Evolutionary conservation across 2,113 vertebrate genomes (phyloP).

Genomic region (Geococcyx californianus): DNA sequence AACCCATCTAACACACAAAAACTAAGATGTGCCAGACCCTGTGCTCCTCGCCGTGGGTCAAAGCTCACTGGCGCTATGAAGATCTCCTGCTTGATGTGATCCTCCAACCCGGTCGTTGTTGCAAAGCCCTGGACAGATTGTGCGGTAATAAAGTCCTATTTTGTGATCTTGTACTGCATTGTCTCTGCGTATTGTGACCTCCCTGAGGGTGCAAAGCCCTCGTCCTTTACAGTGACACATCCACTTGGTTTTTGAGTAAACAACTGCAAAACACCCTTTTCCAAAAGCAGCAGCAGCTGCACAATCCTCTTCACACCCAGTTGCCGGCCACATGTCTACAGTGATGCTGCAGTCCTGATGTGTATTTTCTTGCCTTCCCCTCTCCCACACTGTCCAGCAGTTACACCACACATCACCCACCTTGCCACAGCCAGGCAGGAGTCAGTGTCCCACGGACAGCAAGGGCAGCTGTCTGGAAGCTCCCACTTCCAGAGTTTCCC

Average conservation of each 20-base stretch:
- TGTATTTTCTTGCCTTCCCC: fast-evolving
- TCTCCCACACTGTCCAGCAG: not conserved
- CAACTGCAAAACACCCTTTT: not conserved
- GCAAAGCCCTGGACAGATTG: too few species aligned
- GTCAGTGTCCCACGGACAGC: fast-evolving
- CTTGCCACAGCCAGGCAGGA: fast-evolving
- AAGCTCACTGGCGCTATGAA: too few species aligned
- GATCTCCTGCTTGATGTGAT: too few species aligned
- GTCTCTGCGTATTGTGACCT: too few species aligned
- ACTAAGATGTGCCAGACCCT: too few species aligned
- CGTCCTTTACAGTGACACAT: not conserved
- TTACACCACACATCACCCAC: fast-evolving
- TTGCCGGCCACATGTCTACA: fast-evolving
- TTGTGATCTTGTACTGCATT: too few species aligned
- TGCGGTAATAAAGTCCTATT: too few species aligned
- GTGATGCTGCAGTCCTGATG: not conserved
- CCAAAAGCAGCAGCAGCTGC: not conserved
- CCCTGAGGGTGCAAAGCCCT: too few species aligned
- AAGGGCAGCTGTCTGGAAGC: too few species aligned
- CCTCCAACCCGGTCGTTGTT: too few species aligned
- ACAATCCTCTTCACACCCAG: not conserved
- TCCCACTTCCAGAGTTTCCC: not conserved
- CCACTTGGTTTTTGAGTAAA: not conserved
- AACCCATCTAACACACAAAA: too few species aligned
- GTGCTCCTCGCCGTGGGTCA: too few species aligned